A percentile compares a stretch with the other conserved stretches of the same genome.
Conservation (phyloP, 2,113 vertebrate species). For the Syrrhaptes paradoxus region DNA sequence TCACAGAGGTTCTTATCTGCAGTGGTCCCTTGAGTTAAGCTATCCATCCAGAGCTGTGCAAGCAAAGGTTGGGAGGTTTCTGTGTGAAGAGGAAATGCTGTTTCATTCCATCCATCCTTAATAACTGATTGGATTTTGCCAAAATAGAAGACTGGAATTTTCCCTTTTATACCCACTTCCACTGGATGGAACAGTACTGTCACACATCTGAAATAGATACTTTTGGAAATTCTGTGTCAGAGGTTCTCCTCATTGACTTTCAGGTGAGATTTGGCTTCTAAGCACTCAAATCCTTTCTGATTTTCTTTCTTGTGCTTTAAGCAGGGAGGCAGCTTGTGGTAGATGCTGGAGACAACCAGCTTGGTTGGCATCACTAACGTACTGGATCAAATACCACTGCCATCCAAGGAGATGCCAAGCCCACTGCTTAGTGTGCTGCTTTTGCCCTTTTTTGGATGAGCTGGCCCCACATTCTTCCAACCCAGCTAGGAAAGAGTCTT, state of each 20-base stretch:
- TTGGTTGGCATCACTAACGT: background rate
- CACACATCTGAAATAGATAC: background rate
- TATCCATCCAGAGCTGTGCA: background rate
- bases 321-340: background rate
- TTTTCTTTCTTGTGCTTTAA: background rate
- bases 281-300: background rate
- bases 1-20: background rate
- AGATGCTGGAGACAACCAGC: background rate
- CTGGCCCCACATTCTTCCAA: background rate
- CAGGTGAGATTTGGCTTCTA: background rate
- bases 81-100: background rate
- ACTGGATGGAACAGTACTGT: background rate
- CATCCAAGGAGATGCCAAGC: background rate
- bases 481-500: background rate
- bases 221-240: background rate
- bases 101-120: background rate
- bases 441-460: background rate
- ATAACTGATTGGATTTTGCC: background rate
- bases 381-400: background rate
- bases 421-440: background rate
- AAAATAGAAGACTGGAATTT: background rate
- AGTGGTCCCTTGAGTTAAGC: background rate
- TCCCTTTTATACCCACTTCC: background rate
- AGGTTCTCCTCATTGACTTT: background rate
- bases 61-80: background rate